Evolutionary conservation across 2,113 vertebrate genomes (phyloP).

Genomic region (Pelvicachromis taeniatus): DNA sequence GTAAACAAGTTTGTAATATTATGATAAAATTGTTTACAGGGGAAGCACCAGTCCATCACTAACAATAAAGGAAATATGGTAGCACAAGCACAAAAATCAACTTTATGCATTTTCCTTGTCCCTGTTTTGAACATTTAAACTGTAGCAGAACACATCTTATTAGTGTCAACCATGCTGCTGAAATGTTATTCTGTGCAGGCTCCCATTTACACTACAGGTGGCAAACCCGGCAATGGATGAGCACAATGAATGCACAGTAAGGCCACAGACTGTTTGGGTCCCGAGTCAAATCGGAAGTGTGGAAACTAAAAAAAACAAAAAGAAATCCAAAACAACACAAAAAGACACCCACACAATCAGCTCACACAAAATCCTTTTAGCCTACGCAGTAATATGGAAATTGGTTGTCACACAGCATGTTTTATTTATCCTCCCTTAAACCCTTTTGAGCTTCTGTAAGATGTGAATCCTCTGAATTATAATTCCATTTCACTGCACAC

Average conservation of each 20-base stretch:
- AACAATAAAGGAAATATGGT: neutral
- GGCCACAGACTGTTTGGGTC: neutral
- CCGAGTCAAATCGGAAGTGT: neutral
- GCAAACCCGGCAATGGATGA: neutral
- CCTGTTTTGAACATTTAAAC: neutral
- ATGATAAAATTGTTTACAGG: neutral
- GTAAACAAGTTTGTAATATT: neutral
- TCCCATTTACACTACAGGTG: neutral
- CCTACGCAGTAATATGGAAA: neutral
- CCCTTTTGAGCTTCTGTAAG: neutral
- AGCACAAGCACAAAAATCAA: neutral
- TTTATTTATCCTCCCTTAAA: slow-evolving; percentile 7
- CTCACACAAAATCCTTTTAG: neutral
- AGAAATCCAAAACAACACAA: neutral
- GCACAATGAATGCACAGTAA: neutral
- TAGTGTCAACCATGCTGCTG: neutral
- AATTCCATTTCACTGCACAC: neutral
- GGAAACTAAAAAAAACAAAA: neutral
- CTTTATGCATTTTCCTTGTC: neutral
- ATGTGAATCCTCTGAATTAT: neutral
- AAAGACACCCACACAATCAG: neutral
- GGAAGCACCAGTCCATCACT: neutral
- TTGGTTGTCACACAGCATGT: neutral
- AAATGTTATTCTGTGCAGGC: neutral
- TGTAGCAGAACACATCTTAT: neutral